phyloP scores from a whole-genome alignment of 2,797 vertebrate genomes.

The Loris lydekkerianus region DNA sequence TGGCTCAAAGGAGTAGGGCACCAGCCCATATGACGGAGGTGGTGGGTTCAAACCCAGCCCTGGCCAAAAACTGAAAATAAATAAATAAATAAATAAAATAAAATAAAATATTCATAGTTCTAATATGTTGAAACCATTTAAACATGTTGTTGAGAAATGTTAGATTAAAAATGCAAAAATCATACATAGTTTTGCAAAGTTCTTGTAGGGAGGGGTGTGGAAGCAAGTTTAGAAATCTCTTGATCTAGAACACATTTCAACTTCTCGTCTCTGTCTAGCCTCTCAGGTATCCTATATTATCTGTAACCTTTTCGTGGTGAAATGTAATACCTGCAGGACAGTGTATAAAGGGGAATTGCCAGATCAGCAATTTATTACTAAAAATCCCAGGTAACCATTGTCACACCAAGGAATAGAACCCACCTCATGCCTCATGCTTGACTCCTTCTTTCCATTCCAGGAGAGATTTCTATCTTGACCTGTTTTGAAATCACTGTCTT shows the following conservation, averaged over 20 bases:
- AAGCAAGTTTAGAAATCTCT: neutral
- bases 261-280: neutral
- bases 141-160: conserved; percentile 19
- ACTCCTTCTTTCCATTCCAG: neutral
- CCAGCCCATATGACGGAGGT: too few species aligned
- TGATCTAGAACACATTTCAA: neutral
- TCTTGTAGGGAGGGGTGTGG: neutral
- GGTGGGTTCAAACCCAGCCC: too few species aligned
- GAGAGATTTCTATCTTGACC: neutral
- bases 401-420: neutral
- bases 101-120: neutral
- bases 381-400: neutral
- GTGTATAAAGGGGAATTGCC: neutral
- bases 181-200: neutral
- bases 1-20: too few species aligned
- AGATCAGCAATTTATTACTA: neutral
- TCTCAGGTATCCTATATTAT: neutral
- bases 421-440: neutral
- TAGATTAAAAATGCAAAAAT: neutral
- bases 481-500: neutral
- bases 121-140: neutral
- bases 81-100: neutral
- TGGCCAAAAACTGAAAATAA: too few species aligned
- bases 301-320: neutral
- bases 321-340: neutral